A percentile compares a stretch with the other conserved stretches of the same genome.
Evolutionary conservation across 2,888 invertebrate species (phyloP).

Genomic region (Troides helena): DNA sequence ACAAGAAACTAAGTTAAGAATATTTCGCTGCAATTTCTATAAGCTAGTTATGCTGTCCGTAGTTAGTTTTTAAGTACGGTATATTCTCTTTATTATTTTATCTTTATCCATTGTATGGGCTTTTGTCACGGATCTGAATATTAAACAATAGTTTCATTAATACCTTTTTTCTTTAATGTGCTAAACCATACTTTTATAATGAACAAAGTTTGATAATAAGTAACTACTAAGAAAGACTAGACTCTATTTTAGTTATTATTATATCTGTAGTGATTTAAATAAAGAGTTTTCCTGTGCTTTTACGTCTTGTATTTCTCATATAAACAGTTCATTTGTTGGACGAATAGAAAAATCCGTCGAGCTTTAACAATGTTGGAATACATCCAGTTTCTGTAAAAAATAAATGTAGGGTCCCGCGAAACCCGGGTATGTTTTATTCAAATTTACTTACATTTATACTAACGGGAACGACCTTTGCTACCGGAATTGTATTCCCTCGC

Average conservation of each 20-base stretch:
- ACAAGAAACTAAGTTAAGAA: too few relatives aligned
- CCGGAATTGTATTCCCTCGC: constrained; percentile 76
- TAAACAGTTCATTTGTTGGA: too few relatives aligned
- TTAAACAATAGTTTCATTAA: constrained; percentile 1
- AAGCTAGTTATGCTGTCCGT: constrained; percentile 10
- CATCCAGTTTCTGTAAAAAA: neutral
- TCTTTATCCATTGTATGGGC: constrained; percentile 36
- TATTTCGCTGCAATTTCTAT: neutral
- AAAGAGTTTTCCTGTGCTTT: too few relatives aligned
- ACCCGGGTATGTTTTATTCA: constrained; percentile 75
- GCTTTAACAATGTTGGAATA: constrained; percentile 3
- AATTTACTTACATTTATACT: constrained; percentile 81
- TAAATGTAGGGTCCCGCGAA: constrained; percentile 32
- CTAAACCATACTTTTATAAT: too few relatives aligned
- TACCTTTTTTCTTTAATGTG: neutral
- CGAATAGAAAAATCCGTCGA: neutral
- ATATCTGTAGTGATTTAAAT: too few relatives aligned
- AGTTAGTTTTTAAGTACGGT: constrained; percentile 33
- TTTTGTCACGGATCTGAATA: constrained; percentile 38
- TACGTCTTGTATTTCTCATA: too few relatives aligned
- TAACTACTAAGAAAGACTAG: too few relatives aligned
- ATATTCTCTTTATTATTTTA: constrained; percentile 38
- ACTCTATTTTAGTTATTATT: too few relatives aligned
- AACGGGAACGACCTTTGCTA: constrained; percentile 76
- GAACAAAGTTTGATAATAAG: too few relatives aligned